Percentiles rank a stretch among this genome's conserved stretches.
Evolutionary conservation across 1,140 invertebrate genomes (phyloP).

Genomic region (Hycleus cichorii): DNA sequence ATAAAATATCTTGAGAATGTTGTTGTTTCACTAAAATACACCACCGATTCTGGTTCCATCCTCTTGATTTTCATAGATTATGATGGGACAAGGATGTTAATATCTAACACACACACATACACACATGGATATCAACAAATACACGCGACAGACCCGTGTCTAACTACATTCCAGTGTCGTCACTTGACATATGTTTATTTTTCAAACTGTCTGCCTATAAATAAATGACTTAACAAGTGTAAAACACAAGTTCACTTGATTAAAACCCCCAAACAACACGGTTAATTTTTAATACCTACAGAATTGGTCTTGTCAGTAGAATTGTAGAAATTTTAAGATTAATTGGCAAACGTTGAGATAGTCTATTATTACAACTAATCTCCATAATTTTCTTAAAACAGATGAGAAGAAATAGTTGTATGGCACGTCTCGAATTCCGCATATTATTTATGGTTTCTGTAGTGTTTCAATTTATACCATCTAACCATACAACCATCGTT

Average conservation of each 20-base stretch:
- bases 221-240: constrained; percentile 15
- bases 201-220: constrained; percentile 13
- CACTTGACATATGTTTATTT: constrained; percentile 23
- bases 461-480: constrained; percentile 34
- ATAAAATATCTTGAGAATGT: constrained; percentile 14
- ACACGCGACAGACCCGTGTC: constrained; percentile 18
- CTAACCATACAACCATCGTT: not conserved
- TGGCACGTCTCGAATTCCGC: constrained; percentile 33
- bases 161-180: constrained; percentile 20
- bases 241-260: constrained; percentile 10
- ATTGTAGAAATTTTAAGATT: too few species aligned
- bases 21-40: constrained; percentile 10
- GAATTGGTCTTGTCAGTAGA: too few species aligned
- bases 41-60: not conserved
- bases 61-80: constrained; percentile 5
- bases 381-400: too few species aligned
- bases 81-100: not conserved
- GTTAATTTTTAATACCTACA: not conserved
- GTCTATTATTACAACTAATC: too few species aligned
- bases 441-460: constrained; percentile 35
- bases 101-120: not conserved
- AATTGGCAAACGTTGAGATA: too few species aligned
- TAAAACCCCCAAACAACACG: constrained; percentile 4
- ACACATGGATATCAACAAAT: not conserved
- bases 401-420: not conserved